Evolutionary conservation across 2,888 invertebrate species (phyloP).

Genomic region (Oligia fasciuncula): DNA sequence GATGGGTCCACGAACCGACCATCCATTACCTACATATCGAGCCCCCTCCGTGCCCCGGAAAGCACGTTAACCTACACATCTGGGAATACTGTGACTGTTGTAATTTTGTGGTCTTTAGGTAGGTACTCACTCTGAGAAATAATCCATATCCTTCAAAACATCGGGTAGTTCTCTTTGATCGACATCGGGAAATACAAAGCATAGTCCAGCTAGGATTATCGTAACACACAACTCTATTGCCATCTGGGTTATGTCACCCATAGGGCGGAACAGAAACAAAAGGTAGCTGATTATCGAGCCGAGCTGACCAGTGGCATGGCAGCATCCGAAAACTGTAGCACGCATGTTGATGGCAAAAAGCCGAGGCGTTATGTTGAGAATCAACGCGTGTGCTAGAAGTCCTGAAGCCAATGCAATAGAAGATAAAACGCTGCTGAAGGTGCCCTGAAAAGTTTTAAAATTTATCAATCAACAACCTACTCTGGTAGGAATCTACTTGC

Average conservation of each 20-base stretch:
- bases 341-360: conserved; percentile 82
- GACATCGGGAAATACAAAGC: conserved; percentile 78
- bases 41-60: neutral
- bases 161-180: conserved; percentile 85
- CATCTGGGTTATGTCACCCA: conserved; percentile 70
- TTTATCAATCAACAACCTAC: neutral
- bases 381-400: conserved; percentile 75
- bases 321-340: conserved; percentile 80
- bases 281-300: conserved; percentile 81
- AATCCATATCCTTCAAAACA: conserved; percentile 85
- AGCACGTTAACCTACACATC: neutral
- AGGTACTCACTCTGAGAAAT: conserved; percentile 81
- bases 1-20: too few relatives aligned
- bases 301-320: conserved; percentile 81
- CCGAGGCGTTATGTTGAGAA: conserved; percentile 81
- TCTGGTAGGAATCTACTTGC: neutral
- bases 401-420: conserved; percentile 78
- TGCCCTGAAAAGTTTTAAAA: conserved; percentile 71
- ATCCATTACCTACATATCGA: neutral
- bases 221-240: conserved; percentile 70
- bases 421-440: conserved; percentile 68
- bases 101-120: neutral
- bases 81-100: neutral
- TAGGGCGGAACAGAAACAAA: conserved; percentile 71
- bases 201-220: conserved; percentile 70